These are phyloP conservation scores for Aporrectodea caliginosa DNA, from an alignment of 1,140 invertebrate species.

Conservation along the genomic window DNA sequence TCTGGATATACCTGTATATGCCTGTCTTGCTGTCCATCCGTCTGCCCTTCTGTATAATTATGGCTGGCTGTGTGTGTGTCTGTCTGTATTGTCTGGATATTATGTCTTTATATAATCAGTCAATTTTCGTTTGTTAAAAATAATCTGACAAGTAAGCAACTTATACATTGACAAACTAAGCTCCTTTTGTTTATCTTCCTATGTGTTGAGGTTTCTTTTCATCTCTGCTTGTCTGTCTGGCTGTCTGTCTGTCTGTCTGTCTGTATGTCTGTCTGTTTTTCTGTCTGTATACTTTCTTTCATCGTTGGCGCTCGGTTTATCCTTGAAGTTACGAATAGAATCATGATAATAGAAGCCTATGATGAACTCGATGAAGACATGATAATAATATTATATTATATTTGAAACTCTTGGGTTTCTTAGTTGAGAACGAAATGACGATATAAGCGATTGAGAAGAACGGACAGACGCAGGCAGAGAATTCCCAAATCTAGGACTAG, in stretches of 20 bases:
- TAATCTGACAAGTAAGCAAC: not conserved
- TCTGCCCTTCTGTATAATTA: not conserved
- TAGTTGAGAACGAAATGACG: no score
- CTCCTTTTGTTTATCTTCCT: not conserved
- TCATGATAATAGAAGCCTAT: no score
- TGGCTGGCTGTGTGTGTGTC: not conserved
- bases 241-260: not conserved
- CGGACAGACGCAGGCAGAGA: no score
- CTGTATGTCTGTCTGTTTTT: not conserved
- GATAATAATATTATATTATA: no score
- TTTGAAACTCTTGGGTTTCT: no score
- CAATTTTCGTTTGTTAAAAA: not conserved
- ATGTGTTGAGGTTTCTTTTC: not conserved
- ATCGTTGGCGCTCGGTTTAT: not conserved
- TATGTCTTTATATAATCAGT: not conserved
- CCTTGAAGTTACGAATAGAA: not conserved
- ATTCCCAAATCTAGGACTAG: no score
- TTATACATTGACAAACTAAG: not conserved
- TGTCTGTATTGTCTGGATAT: not conserved
- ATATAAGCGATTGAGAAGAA: no score
- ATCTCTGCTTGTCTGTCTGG: not conserved
- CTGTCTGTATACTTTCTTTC: not conserved
- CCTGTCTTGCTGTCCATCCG: not conserved
- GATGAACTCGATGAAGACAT: no score
- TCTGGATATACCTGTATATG: not conserved